A percentile compares a stretch with the other conserved stretches of the same genome.
Conservation (phyloP, 2,113 vertebrate species). For the Coturnix japonica region DNA sequence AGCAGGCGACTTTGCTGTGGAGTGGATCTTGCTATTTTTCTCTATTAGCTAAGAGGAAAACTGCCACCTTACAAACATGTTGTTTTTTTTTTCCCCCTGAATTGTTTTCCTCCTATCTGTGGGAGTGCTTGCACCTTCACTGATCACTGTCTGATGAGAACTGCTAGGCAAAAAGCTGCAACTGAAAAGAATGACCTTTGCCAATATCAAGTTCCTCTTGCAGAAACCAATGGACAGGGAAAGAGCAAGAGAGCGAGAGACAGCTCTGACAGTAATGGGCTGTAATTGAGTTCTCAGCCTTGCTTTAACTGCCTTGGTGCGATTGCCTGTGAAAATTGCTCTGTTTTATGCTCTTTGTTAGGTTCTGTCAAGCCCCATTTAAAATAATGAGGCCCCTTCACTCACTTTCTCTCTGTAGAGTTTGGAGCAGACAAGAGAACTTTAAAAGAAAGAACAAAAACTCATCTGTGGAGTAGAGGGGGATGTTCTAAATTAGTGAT, state of each 20-base stretch:
- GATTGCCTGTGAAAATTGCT: conserved; percentile 79
- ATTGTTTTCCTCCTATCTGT: not conserved
- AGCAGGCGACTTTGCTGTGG: not conserved
- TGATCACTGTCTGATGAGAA: not conserved
- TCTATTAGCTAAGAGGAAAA: not conserved
- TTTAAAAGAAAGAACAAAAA: conserved; percentile 48
- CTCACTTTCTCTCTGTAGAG: conserved; percentile 53
- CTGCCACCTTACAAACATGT: not conserved
- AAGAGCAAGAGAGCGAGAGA: conserved; percentile 26
- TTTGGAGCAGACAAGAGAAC: conserved; percentile 1
- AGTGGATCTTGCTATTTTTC: not conserved
- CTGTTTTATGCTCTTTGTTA: conserved; percentile 75
- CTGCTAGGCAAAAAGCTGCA: not conserved
- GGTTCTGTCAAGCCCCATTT: conserved; percentile 75
- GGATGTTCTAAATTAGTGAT: conserved; percentile 49
- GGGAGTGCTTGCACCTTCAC: not conserved
- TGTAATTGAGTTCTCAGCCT: conserved; percentile 78
- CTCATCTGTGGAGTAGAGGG: not conserved
- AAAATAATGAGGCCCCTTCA: conserved; percentile 76
- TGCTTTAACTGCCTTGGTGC: conserved; percentile 70
- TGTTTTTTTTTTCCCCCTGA: not conserved
- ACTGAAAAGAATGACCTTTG: conserved; percentile 48
- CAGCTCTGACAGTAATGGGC: conserved; percentile 60
- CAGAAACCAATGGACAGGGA: conserved; percentile 47
- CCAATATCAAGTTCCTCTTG: not conserved